Base-by-base conservation (phyloP, 2,797 vertebrate species). In the Centropyge bicolor region DNA sequence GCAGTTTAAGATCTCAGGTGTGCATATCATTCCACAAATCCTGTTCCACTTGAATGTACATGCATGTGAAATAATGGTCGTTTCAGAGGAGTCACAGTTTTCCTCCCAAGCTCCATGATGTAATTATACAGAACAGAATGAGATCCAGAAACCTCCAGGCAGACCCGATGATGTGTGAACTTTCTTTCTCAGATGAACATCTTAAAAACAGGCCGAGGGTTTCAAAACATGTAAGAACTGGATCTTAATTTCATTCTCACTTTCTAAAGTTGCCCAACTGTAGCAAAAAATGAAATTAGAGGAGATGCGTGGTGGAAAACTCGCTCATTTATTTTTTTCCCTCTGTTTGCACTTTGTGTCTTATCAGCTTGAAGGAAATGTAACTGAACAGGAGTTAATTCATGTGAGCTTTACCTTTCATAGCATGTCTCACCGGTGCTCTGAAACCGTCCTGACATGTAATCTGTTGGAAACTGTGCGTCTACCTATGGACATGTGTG, bases 401-500 rank as follows among this genome's bases (percentile, higher is more conserved):
- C 5, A 12, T 52, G 24, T 11, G 40, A 31, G n/a, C 31, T 48
- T 74, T 8, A 70, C 51, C 35, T 80, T 22, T n/a, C 12, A 9
- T 36, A 16, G 31, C 20, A 20, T 22, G 43, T 24, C 31, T 5
- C 0, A 5, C 27, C 2, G 10, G 41, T 68, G 14, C 19, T 67
- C 35, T 80, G 31, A 65, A 55, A 65, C 45, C 17, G 6, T n/a
- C 35, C 68, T 71, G 88, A 87, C 82, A 82, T 74, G 55, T 83
- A 60, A 85, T 86, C 72, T 76, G 6, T 61, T 9, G 14, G 12
- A 36, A 6, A 1, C 45, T n/a, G 11, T 43, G 72, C 51, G 79
- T 64, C 2, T 31, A 2, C 19, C 12, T 16, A 49, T 1, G 6
- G 19, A 14, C 40, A 51, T 14, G 20, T 1, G 6, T 52, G 16